Evolutionary conservation across 1,140 invertebrate genomes (phyloP).

Genomic region (Melipona quadrifasciata): DNA sequence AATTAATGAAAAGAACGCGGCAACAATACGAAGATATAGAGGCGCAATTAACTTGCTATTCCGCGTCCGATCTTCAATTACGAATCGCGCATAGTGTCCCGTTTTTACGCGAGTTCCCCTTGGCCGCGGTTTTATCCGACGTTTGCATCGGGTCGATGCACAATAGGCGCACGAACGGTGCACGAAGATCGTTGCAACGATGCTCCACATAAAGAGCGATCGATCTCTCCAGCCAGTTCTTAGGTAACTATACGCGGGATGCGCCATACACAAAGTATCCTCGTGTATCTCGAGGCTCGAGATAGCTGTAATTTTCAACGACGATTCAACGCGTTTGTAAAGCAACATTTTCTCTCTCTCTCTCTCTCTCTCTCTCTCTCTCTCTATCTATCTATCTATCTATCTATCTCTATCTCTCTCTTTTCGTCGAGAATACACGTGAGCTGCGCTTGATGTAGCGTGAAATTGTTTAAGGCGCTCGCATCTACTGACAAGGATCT

Average conservation of each 20-base stretch:
- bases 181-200: conserved; percentile 39
- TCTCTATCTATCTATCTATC: too few relatives aligned
- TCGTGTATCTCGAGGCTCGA: not conserved
- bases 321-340: conserved; percentile 13
- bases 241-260: not conserved
- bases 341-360: not conserved
- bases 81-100: conserved; percentile 24
- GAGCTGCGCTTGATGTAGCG: not conserved
- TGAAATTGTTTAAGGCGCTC: conserved; percentile 1
- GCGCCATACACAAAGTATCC: not conserved
- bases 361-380: too few relatives aligned
- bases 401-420: too few relatives aligned
- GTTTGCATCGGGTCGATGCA: conserved; percentile 35
- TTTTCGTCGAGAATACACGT: not conserved
- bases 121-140: conserved; percentile 15
- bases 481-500: too few relatives aligned
- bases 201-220: conserved; percentile 48
- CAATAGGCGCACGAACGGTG: conserved; percentile 27
- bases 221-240: conserved; percentile 33
- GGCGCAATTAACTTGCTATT: conserved; percentile 21
- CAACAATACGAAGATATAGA: conserved; percentile 40
- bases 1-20: conserved; percentile 31
- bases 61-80: conserved; percentile 38
- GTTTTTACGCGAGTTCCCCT: not conserved
- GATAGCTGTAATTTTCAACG: conserved; percentile 8